Evolutionary conservation across 1,140 invertebrate genomes (phyloP), one percentile per base, ranked within the genome.

Genomic region (Zaprionus vittiger): DNA sequence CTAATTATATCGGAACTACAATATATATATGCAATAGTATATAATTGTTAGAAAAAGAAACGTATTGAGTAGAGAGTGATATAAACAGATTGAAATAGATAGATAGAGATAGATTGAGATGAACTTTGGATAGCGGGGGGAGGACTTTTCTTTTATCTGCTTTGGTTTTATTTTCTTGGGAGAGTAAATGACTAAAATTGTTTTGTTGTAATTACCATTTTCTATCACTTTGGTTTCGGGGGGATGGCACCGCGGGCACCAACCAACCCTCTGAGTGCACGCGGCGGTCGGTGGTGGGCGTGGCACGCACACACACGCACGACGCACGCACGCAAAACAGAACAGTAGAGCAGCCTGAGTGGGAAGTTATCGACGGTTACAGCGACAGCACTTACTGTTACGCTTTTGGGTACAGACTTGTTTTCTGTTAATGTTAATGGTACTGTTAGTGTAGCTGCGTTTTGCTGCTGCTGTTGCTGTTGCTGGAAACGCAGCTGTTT

Each of bases 181-280:
- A 64, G 44, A 56, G 79, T 74, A 76, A 70, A 77, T 77, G 75
- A 81, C 76, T 89, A 90, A 75, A 79, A 84, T 90, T 90, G 78
- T 70, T 82, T 82, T 73, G 70, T 73, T 84, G 81, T 92, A 92
- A 92, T 92, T 92, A 92, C 91, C 91, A 92, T 92, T 91, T 92
- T 92, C 86, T 92, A 92, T 91, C 89, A 91, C 91, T 92, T 90
- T 92, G 80, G 77, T 76, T 73, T 89, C 69, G 75, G 77, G 84
- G 87, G 82, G 78, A 70, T 79, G 68, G 73, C 73, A 77, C 65
- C 73, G 77, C 73, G 70, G 69, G 66, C 55, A 77, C 80, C 77
- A 75, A 66, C 77, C 63, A 79, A 77, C 70, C 74, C 71, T 69
- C 73, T 75, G 77, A 65, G 61, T 79, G 72, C 72, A 76, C 75